Conservation (phyloP, 2,113 vertebrate genomes). For the Octodon degus region DNA sequence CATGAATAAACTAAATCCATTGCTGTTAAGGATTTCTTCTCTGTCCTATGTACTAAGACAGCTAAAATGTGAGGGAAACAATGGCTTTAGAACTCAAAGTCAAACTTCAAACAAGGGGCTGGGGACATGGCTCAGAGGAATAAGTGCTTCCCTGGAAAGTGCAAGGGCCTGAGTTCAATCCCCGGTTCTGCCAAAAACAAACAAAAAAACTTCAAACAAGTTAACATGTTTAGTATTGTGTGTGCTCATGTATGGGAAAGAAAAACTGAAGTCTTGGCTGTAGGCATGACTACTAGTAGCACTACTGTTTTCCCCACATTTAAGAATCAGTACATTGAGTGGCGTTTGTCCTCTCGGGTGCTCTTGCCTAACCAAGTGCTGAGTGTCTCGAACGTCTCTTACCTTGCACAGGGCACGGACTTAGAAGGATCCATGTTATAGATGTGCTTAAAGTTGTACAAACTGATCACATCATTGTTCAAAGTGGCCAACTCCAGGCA, state of each 20-base stretch:
- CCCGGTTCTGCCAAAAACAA: too few relatives aligned
- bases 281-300: background rate
- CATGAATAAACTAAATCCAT: background rate
- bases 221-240: background rate
- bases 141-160: too few relatives aligned
- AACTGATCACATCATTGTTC: slow-evolving; percentile 96
- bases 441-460: slow-evolving; percentile 95
- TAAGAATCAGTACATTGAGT: background rate
- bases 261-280: background rate
- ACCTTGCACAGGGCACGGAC: slow-evolving; percentile 93
- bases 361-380: background rate
- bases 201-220: background rate
- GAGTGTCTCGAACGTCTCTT: slow-evolving; percentile 47
- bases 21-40: background rate
- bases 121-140: too few relatives aligned
- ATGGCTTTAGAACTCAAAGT: background rate
- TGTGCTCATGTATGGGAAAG: background rate
- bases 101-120: background rate
- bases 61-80: background rate
- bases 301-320: background rate
- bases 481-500: slow-evolving; percentile 95
- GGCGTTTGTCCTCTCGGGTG: background rate
- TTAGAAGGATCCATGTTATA: slow-evolving; percentile 90
- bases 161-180: too few relatives aligned
- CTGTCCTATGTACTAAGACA: background rate